phyloP scores from a whole-genome alignment of 1,140 invertebrate genomes.

The Coboldia fuscipes region DNA sequence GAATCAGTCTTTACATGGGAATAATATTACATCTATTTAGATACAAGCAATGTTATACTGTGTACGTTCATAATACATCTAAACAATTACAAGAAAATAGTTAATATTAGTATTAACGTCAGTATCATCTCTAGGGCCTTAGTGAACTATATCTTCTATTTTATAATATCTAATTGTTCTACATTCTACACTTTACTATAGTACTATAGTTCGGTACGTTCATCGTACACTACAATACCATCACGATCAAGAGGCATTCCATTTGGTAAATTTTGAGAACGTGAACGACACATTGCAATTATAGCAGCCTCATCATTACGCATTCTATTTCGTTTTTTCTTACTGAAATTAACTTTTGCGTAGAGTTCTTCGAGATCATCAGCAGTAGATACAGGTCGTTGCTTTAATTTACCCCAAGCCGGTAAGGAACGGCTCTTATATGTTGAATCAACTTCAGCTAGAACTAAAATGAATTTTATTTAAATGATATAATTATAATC shows the following conservation, averaged over 20 bases:
- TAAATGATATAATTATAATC: too few species aligned
- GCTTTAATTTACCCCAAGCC: slow-evolving; percentile 33
- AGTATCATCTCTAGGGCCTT: too few species aligned
- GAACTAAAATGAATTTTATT: slow-evolving; percentile 28
- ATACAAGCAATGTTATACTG: too few species aligned
- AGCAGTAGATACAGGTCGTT: slow-evolving; percentile 37
- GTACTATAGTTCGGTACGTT: slow-evolving; percentile 44
- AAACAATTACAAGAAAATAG: too few species aligned
- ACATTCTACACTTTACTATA: slow-evolving; percentile 7
- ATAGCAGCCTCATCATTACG: slow-evolving; percentile 50
- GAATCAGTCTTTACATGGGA: too few species aligned
- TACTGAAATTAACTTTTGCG: slow-evolving; percentile 49
- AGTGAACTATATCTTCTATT: too few species aligned
- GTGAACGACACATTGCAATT: slow-evolving; percentile 47
- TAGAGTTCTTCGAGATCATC: slow-evolving; percentile 46
- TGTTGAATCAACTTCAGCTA: slow-evolving; percentile 25
- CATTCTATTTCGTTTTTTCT: slow-evolving; percentile 50
- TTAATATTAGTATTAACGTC: too few species aligned
- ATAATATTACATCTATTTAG: too few species aligned
- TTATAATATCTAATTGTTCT: too few species aligned
- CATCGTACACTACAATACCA: slow-evolving; percentile 46
- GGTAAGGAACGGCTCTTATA: slow-evolving; percentile 44
- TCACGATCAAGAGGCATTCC: slow-evolving; percentile 31
- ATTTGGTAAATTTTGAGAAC: slow-evolving; percentile 37
- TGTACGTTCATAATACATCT: too few species aligned